phyloP scores from a whole-genome alignment of 2,113 vertebrate species.

The Delphinus delphis region DNA sequence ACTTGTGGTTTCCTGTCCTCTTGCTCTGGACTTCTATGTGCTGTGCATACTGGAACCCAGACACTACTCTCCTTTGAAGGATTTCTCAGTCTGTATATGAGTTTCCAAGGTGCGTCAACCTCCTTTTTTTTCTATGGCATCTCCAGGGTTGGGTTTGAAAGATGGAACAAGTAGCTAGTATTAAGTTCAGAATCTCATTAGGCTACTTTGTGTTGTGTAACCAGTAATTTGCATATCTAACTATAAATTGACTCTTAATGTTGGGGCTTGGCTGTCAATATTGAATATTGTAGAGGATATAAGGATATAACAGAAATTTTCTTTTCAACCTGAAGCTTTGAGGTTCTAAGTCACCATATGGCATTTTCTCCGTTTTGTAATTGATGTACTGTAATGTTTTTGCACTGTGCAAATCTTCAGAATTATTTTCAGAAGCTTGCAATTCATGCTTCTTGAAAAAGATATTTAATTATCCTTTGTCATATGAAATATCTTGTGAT shows the following conservation, averaged over 20 bases:
- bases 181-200: neutral
- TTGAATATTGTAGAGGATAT: neutral
- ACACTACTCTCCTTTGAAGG: neutral
- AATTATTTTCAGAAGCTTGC: slow-evolving; percentile 34
- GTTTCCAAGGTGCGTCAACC: neutral
- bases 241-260: neutral
- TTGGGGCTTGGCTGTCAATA: neutral
- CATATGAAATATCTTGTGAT: neutral
- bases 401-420: slow-evolving; percentile 29
- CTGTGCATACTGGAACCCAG: neutral
- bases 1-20: neutral
- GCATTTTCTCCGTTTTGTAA: slow-evolving; percentile 45
- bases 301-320: neutral
- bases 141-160: neutral
- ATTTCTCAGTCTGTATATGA: neutral
- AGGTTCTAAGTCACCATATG: neutral
- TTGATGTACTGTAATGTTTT: slow-evolving; percentile 17
- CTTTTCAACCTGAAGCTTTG: slow-evolving; percentile 19
- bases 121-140: neutral
- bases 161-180: neutral
- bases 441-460: slow-evolving; percentile 42
- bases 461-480: slow-evolving; percentile 46
- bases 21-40: neutral
- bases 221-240: neutral
- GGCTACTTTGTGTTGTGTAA: neutral